Evolutionary conservation across 2,113 vertebrate genomes (phyloP).

Genomic region (Taurulus bubalis): DNA sequence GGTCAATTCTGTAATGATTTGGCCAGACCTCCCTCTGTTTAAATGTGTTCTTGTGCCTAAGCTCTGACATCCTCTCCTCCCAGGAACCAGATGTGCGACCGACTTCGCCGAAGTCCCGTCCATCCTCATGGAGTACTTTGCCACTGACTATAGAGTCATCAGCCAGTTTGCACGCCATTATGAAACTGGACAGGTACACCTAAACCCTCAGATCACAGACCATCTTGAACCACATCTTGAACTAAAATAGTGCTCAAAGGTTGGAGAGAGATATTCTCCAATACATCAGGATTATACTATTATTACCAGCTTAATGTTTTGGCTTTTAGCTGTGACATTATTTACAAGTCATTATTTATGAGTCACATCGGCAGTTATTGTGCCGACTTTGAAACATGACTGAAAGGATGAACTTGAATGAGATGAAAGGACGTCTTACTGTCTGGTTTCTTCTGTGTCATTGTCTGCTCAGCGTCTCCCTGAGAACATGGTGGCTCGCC

Average conservation of each 20-base stretch:
- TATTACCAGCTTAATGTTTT: neutral
- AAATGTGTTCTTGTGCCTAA: slow-evolving; percentile 4
- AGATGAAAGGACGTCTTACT: neutral
- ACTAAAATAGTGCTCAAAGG: neutral
- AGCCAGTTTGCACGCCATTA: slow-evolving; percentile 97
- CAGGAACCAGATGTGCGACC: slow-evolving; percentile 96
- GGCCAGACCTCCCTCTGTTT: neutral
- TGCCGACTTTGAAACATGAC: neutral
- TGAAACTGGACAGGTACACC: slow-evolving; percentile 93
- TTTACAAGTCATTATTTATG: neutral
- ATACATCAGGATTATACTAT: neutral
- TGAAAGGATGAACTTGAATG: neutral
- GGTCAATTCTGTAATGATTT: neutral
- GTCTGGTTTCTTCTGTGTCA: neutral
- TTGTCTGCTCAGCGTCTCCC: slow-evolving; percentile 86
- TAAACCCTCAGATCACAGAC: neutral
- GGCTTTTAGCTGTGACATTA: neutral
- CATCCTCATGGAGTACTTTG: slow-evolving; percentile 98
- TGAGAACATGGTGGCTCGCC: slow-evolving; percentile 92
- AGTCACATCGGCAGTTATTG: neutral
- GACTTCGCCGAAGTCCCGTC: slow-evolving; percentile 99
- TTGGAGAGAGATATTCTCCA: neutral
- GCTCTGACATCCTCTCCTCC: slow-evolving; percentile 29
- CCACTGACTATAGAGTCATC: slow-evolving; percentile 94
- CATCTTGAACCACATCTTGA: neutral